These are phyloP conservation scores for Scaptomyza polygonia DNA, from an alignment of 2,888 invertebrate genomes.

Conservation along the genomic window DNA sequence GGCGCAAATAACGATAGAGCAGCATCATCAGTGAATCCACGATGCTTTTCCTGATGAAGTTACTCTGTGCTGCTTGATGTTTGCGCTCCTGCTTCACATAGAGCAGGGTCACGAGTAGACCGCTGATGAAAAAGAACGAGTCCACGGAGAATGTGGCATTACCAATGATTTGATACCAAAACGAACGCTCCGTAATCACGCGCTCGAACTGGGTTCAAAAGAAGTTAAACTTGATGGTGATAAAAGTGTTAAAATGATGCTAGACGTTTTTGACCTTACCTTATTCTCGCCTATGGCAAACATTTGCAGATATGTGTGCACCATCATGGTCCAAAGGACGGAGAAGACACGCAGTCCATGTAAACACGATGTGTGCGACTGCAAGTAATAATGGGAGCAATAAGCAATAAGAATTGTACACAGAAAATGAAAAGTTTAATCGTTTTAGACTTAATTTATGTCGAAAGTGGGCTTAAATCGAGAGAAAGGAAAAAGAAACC, in stretches of 20 bases:
- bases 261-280: slow-evolving; percentile 55
- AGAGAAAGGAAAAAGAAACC: too few species aligned
- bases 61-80: slow-evolving; percentile 70
- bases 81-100: slow-evolving; percentile 88
- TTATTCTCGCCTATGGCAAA: slow-evolving; percentile 90
- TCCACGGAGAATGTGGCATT: slow-evolving; percentile 95
- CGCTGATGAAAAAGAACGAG: slow-evolving; percentile 95
- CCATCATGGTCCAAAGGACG: slow-evolving; percentile 93
- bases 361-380: slow-evolving; percentile 90
- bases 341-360: slow-evolving; percentile 92
- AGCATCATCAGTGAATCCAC: slow-evolving; percentile 81
- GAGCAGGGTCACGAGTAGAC: slow-evolving; percentile 89
- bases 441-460: too few species aligned
- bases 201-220: slow-evolving; percentile 86
- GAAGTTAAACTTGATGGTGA: background rate
- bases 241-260: too few species aligned
- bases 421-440: too few species aligned
- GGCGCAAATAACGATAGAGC: slow-evolving; percentile 88
- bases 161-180: slow-evolving; percentile 92
- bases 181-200: slow-evolving; percentile 89
- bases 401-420: too few species aligned
- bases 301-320: slow-evolving; percentile 92
- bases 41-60: slow-evolving; percentile 66
- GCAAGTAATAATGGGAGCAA: too few species aligned
- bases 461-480: too few species aligned